These are phyloP conservation scores for Reinhardtius hippoglossoides DNA, from an alignment of 2,113 vertebrate species.

Conservation along the genomic window DNA sequence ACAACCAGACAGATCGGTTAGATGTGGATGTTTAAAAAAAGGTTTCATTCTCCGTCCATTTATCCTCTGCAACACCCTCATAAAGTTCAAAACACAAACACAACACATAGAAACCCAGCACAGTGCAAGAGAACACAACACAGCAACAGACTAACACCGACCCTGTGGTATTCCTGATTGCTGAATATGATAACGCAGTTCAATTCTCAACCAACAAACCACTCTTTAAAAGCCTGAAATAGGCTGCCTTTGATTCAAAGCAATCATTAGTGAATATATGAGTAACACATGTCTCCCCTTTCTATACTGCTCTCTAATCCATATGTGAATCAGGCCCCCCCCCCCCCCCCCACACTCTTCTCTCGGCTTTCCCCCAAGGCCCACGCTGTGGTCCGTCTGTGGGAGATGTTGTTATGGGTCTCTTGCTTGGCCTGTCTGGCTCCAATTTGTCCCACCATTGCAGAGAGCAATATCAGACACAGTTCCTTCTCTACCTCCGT, in stretches of 20 bases:
- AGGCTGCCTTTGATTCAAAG: conserved; percentile 69
- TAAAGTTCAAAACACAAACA: conserved; percentile 28
- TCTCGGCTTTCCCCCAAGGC: conserved; percentile 60
- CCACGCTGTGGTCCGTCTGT: conserved; percentile 80
- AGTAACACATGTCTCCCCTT: conserved; percentile 70
- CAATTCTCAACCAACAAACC: conserved; percentile 57
- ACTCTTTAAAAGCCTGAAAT: conserved; percentile 66
- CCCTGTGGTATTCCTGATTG: conserved; percentile 65
- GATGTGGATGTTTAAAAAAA: too few species aligned
- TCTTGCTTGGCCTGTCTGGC: conserved; percentile 82
- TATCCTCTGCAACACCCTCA: conserved; percentile 13
- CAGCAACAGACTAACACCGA: conserved; percentile 43
- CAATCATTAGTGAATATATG: conserved; percentile 69
- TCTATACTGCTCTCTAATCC: conserved; percentile 64
- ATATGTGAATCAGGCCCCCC: conserved; percentile 59
- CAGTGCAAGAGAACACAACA: conserved; percentile 45
- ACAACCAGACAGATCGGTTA: conserved; percentile 13
- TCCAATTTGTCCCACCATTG: conserved; percentile 84
- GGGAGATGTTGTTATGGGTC: conserved; percentile 82
- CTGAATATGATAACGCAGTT: conserved; percentile 68
- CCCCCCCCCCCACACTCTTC: conserved; percentile 43
- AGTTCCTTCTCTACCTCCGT: conserved; percentile 54
- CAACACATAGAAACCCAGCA: conserved; percentile 29
- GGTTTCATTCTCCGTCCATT: neutral
- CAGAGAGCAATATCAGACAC: conserved; percentile 80